Base-by-base conservation (phyloP, 2,888 invertebrate genomes). In the Polyploca ridens region DNA sequence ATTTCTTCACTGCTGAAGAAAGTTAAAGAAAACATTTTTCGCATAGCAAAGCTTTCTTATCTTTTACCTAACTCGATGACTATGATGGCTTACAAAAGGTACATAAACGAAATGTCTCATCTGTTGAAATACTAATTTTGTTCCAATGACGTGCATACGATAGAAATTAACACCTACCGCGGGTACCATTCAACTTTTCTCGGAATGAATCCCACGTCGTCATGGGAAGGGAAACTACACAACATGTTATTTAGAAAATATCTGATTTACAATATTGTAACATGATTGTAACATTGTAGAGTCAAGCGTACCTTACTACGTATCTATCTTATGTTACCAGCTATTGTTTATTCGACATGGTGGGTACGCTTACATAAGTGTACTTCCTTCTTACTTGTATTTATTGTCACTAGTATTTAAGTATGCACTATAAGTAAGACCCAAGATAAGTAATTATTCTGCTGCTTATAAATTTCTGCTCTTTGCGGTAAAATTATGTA, bases 291-390 rank as follows among this genome's bases (percentile, higher is more conserved):
- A 54, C 54, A 54, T 54, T 54, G 54, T 54, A 3, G 54, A 54
- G 54, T 54, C 19, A 54, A 54, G 10, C 19, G 54, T 54, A 54
- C 8, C 49, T 49, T 6, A 7, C 10, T 41, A 13, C 41, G 38
- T 38, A 41, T 13, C 4, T 41, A 41, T 41, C 49, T 49, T 19
- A 7, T 54, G 46, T 49, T n/a, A 54, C 19, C 19, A 54, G 54
- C 54, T 19, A 54, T 54, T 54, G 54, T 54, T 54, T 19, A 54
- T 54, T 54, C 54, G 54, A 54, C 54, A 54, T 54, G 54, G 54
- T 54, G 16, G 54, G 19, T 35, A 35, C 7, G 54, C 19, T 10
- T 19, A 54, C 54, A 19, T 54, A 54, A 54, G 54, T 19, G 54
- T 54, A 54, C 54, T 41, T 41, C 41, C 7, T 41, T 7, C 41